Evolutionary conservation across 2,797 vertebrate species (phyloP).

Genomic region (Smutsia temminckii): DNA sequence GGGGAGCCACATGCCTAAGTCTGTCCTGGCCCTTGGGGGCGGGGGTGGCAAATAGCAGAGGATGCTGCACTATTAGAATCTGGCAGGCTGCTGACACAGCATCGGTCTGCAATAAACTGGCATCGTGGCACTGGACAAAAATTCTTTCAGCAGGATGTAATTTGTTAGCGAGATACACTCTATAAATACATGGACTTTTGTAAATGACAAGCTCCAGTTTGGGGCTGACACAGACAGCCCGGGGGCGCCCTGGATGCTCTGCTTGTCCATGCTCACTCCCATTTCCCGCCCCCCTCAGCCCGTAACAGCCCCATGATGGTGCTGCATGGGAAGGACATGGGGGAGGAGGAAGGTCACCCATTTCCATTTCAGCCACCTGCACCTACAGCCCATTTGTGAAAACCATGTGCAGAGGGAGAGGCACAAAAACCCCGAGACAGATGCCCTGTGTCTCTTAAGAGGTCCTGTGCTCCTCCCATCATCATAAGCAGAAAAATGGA

Average conservation of each 20-base stretch:
- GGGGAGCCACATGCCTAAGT: not conserved
- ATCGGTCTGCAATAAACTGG: not conserved
- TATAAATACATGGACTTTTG: not conserved
- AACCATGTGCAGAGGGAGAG: not conserved
- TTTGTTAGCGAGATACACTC: not conserved
- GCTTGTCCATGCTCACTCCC: not conserved
- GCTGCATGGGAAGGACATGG: not conserved
- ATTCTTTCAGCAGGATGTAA: not conserved
- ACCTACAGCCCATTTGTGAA: not conserved
- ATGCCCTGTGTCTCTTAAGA: accelerated
- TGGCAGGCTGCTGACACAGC: not conserved
- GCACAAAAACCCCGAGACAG: too few relatives aligned
- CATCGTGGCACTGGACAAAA: not conserved
- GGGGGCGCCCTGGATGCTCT: not conserved
- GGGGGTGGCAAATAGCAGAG: not conserved
- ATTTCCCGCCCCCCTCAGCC: not conserved
- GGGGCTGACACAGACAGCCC: not conserved
- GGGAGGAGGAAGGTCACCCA: not conserved
- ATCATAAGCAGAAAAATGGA: not conserved
- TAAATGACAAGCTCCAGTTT: not conserved
- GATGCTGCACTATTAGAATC: not conserved
- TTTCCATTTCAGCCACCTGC: not conserved
- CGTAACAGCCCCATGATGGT: not conserved
- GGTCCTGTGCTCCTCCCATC: not conserved
- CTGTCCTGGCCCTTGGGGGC: not conserved